A percentile compares a stretch with the other conserved stretches of the same genome.
Evolutionary conservation across 2,888 invertebrate genomes (phyloP).

Genomic region (Aquatica leii): DNA sequence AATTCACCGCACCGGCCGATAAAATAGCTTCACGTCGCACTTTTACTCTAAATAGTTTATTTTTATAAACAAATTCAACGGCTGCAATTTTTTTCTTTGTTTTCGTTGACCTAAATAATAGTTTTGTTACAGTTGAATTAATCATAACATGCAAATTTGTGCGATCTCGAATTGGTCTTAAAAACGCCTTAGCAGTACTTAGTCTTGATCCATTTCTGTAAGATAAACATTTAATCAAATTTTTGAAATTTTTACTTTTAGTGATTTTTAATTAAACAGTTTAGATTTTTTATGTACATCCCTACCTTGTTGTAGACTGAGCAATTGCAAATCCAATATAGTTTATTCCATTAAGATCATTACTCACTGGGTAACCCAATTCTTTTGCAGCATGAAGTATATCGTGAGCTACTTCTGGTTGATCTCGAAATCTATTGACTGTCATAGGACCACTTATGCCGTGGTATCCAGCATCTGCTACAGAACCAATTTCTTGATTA

Average conservation of each 20-base stretch:
- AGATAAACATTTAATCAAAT: background rate
- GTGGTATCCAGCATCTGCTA: constrained; percentile 69
- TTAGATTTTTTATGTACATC: background rate
- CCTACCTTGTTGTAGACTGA: constrained; percentile 69
- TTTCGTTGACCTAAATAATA: constrained; percentile 59
- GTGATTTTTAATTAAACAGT: background rate
- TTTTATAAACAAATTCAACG: constrained; percentile 68
- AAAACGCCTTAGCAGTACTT: constrained; percentile 69
- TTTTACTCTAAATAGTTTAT: constrained; percentile 60
- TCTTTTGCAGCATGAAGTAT: constrained; percentile 70
- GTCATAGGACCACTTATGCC: constrained; percentile 69
- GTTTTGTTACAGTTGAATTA: constrained; percentile 68
- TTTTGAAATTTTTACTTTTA: too few species aligned
- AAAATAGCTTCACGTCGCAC: constrained; percentile 68
- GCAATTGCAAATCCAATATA: constrained; percentile 72
- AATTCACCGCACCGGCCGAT: constrained; percentile 71
- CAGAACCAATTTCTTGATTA: constrained; percentile 68
- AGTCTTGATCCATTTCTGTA: constrained; percentile 68
- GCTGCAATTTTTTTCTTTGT: constrained; percentile 64
- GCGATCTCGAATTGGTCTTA: constrained; percentile 67
- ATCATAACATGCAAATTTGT: constrained; percentile 69
- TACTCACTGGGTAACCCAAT: constrained; percentile 68
- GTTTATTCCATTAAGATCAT: constrained; percentile 71
- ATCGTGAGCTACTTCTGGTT: constrained; percentile 69
- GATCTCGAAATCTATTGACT: constrained; percentile 70